Evolutionary conservation across 2,113 vertebrate genomes (phyloP), one percentile per base, ranked within the genome.

Genomic region (Mionectes macconnelli): DNA sequence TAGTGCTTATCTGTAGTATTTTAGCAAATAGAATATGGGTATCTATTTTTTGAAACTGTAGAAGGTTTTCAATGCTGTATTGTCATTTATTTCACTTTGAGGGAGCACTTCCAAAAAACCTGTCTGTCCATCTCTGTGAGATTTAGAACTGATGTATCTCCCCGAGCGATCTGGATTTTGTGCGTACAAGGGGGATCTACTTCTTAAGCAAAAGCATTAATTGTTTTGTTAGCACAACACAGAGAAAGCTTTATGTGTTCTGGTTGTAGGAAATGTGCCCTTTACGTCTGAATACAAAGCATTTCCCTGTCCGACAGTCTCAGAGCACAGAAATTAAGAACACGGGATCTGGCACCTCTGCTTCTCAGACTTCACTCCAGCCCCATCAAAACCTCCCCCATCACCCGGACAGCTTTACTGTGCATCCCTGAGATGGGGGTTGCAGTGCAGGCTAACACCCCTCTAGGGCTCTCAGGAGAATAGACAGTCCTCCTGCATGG

Each of bases 1-100:
- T 91, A 97, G 95, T 96, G 79, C 85, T 95, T 95, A 95, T 95
- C 91, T 95, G 85, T 56, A 92, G 50, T 89, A 94, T 94, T 89
- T 96, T 96, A 80, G 62, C 76, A 87, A 90, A 81, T 7, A 93
- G 86, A 89, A 93, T 89, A 89, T 2, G 3, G 42, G 64, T 70
- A 78, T 90, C 91, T 93, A 81, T 87, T 93, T 89, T 94, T 90
- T 90, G 79, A 95, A 94, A 80, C 83, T 39, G 17, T 56, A 76
- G 79, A 74, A 89, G 75, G n/a, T 94, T 94, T 95, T 88, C 89
- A 87, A 67, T 87, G 77, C 56, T 70, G 50, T 53, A 80, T 91
- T 92, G 81, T 81, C 66, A 56, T 80, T 93, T 96, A 67, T 90
- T 93, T 57, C 20, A 35, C 44, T 92, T 69, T 33, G 50, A 81